phyloP scores from a whole-genome alignment of 2,797 vertebrate genomes.

The Scyliorhinus canicula region DNA sequence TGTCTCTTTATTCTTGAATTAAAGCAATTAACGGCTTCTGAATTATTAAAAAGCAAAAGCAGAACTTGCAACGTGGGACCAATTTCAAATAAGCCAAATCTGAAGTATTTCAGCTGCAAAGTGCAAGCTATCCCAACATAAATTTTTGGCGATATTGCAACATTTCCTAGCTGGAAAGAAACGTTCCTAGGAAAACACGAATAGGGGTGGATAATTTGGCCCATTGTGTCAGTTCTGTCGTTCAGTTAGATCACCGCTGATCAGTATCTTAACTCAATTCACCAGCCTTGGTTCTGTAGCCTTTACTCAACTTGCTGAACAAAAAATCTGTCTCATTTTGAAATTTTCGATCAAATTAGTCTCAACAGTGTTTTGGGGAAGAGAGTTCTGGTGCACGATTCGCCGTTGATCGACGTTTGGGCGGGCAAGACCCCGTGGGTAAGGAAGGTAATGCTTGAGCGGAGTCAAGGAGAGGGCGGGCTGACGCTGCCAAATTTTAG shows the following conservation, averaged over 20 bases:
- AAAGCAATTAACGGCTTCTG: background rate
- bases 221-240: background rate
- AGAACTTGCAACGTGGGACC: background rate
- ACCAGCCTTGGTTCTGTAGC: background rate
- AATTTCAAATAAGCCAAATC: constrained; percentile 6
- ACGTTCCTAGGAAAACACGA: background rate
- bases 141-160: background rate
- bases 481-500: no score
- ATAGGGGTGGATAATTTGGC: background rate
- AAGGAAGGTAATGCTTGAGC: no score
- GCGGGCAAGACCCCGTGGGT: no score
- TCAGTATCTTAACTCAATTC: background rate
- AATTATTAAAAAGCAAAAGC: background rate
- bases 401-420: no score
- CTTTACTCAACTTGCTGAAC: background rate
- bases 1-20: constrained; percentile 6
- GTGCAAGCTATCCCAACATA: background rate
- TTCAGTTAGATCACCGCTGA: background rate
- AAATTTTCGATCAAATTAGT: background rate
- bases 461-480: no score
- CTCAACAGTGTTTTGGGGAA: background rate
- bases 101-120: background rate
- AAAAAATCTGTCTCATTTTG: background rate
- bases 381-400: background rate
- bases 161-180: background rate